These are phyloP conservation scores for Eclectus roratus DNA, from an alignment of 2,113 vertebrate genomes.

Conservation along the genomic window DNA sequence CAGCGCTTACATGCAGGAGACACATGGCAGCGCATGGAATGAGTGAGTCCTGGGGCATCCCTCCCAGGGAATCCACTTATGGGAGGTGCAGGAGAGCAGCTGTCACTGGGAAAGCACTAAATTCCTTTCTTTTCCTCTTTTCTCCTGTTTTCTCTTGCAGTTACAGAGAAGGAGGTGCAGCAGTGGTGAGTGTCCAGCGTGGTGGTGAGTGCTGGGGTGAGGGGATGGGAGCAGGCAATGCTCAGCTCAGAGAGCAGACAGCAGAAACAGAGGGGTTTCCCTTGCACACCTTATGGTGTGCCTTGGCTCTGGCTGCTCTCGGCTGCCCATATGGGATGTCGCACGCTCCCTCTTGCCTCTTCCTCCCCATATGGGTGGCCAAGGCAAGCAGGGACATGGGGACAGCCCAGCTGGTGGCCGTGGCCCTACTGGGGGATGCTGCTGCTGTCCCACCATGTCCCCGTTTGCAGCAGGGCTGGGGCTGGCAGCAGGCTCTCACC, in stretches of 20 bases:
- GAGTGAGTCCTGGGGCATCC: not conserved
- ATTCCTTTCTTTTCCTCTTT: not conserved
- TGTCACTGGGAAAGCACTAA: not conserved
- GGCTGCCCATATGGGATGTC: accelerated
- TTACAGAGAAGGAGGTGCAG: conserved; percentile 94
- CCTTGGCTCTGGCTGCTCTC: not conserved
- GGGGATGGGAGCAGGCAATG: not conserved
- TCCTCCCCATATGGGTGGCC: accelerated
- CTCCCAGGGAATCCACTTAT: not conserved
- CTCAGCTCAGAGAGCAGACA: not conserved
- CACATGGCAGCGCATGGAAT: accelerated
- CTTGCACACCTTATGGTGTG: accelerated
- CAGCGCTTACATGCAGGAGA: not conserved
- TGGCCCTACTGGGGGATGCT: not conserved
- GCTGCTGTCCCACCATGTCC: not conserved
- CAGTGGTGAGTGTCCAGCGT: conserved; percentile 85
- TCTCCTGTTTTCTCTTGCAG: conserved; percentile 79
- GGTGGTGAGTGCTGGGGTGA: not conserved
- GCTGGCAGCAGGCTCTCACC: not conserved
- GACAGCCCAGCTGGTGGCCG: not conserved
- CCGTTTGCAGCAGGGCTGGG: not conserved
- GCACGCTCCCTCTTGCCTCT: not conserved
- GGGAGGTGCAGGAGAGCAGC: not conserved
- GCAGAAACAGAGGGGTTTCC: not conserved
- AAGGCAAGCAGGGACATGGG: not conserved